Conservation (phyloP, 2,797 vertebrate genomes). For the Chaenodraco wilsoni region DNA sequence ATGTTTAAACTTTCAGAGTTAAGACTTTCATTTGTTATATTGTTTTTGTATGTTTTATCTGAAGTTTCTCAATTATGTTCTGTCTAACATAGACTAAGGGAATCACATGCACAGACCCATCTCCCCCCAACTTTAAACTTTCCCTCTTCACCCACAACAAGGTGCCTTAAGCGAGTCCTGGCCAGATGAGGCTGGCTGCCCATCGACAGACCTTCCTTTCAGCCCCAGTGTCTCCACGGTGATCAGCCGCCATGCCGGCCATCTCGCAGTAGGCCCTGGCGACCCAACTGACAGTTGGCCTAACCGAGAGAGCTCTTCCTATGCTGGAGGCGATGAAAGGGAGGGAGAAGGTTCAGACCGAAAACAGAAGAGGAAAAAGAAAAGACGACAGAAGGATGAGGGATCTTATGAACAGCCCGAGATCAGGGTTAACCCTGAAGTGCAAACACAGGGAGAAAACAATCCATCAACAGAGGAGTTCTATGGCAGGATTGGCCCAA, state of each 20-base stretch:
- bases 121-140: slow-evolving; percentile 60
- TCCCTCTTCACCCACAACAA: slow-evolving; percentile 82
- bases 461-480: slow-evolving; percentile 61
- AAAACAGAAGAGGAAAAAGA: slow-evolving; percentile 87
- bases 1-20: no score
- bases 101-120: slow-evolving; percentile 35
- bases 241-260: slow-evolving; percentile 79
- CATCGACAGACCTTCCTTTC: slow-evolving; percentile 81
- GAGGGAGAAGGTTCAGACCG: slow-evolving; percentile 77
- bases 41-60: slow-evolving; percentile 7
- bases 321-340: slow-evolving; percentile 75
- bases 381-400: slow-evolving; percentile 82
- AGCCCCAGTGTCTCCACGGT: slow-evolving; percentile 81
- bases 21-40: neutral
- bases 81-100: slow-evolving; percentile 23
- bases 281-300: slow-evolving; percentile 69
- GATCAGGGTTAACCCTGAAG: slow-evolving; percentile 54
- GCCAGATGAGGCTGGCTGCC: slow-evolving; percentile 70
- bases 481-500: slow-evolving; percentile 70
- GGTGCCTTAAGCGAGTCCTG: slow-evolving; percentile 80
- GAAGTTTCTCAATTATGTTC: slow-evolving; percentile 9
- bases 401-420: slow-evolving; percentile 66
- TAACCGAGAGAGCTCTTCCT: slow-evolving; percentile 59
- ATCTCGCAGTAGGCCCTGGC: slow-evolving; percentile 70
- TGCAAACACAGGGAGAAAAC: slow-evolving; percentile 65